Conservation (phyloP, 2,888 invertebrate genomes). For the Rotaria sp. region DNA sequence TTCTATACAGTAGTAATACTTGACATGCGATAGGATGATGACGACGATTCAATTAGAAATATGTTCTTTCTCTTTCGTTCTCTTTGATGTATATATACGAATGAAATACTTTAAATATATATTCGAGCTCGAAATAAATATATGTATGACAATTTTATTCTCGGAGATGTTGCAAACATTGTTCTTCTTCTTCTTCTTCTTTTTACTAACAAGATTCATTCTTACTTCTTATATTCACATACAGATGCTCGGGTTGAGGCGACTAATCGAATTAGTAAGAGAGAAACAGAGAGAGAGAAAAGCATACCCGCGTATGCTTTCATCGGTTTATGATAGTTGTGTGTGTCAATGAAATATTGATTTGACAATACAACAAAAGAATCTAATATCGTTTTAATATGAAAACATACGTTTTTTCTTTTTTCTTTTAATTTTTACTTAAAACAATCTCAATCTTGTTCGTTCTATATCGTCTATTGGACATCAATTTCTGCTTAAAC, state of each 20-base stretch:
- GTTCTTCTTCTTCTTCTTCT: background rate
- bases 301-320: background rate
- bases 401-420: background rate
- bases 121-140: background rate
- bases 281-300: background rate
- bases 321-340: background rate
- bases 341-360: background rate
- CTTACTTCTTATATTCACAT: background rate
- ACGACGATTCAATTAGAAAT: conserved; percentile 2
- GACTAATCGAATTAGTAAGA: background rate
- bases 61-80: background rate
- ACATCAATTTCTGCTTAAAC: background rate
- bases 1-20: background rate
- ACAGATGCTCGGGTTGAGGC: background rate
- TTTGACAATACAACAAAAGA: background rate
- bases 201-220: background rate
- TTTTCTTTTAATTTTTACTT: background rate
- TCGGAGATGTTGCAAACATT: background rate
- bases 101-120: background rate
- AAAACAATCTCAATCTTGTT: background rate
- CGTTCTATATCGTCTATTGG: background rate
- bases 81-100: conserved; percentile 19
- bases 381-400: too few species aligned
- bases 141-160: background rate
- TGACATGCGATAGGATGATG: background rate